Evolutionary conservation across 92 coral and sea anemone species (phyloP).

Genomic region (Epizoanthus rinbou): DNA sequence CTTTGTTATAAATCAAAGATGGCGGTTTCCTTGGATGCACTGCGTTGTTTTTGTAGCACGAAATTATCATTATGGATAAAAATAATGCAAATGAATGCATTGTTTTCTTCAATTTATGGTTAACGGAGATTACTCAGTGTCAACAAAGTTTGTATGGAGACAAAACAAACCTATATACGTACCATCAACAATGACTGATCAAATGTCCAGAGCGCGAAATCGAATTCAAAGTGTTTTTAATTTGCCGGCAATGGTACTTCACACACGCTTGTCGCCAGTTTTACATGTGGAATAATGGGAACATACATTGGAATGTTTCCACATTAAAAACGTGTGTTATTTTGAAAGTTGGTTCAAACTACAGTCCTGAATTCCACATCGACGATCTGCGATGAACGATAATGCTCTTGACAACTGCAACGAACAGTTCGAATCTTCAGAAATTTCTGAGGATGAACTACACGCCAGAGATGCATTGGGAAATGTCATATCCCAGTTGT

Average conservation of each 20-base stretch:
- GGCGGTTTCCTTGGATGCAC: not conserved
- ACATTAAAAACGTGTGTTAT: too few relatives aligned
- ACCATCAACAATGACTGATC: not conserved
- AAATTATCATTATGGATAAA: not conserved
- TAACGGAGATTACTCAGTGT: slow-evolving; percentile 6
- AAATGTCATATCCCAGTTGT: slow-evolving; percentile 56
- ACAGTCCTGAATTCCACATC: not conserved
- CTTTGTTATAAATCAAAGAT: too few relatives aligned
- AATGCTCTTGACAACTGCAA: not conserved
- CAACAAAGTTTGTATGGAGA: slow-evolving; percentile 15
- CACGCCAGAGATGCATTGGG: slow-evolving; percentile 71
- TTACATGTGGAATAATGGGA: too few relatives aligned
- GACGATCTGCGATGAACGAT: not conserved
- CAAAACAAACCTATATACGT: not conserved
- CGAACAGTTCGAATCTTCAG: not conserved
- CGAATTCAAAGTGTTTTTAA: too few relatives aligned
- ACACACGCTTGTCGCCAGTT: too few relatives aligned
- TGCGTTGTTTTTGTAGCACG: not conserved
- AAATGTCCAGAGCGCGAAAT: too few relatives aligned
- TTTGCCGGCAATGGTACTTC: too few relatives aligned
- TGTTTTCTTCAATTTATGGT: not conserved
- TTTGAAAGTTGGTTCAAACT: too few relatives aligned
- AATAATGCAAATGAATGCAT: not conserved
- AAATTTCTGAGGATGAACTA: slow-evolving; percentile 50
- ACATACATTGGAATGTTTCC: too few relatives aligned